These are phyloP conservation scores for Danio kyathit DNA, from an alignment of 2,797 vertebrate genomes.

Conservation along the genomic window DNA sequence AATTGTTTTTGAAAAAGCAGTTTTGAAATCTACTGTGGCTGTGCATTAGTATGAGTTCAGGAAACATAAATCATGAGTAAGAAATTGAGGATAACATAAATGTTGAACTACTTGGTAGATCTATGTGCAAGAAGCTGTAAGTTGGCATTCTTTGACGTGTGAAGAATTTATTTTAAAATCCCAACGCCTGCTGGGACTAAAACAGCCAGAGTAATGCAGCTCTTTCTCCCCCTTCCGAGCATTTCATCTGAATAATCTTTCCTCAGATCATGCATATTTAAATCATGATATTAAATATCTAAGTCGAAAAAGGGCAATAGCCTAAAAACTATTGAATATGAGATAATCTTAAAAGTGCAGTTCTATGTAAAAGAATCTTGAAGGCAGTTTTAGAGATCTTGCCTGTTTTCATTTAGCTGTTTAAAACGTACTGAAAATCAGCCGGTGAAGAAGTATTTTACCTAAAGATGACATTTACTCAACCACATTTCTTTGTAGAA, in stretches of 20 bases:
- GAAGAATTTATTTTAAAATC: conserved; percentile 35
- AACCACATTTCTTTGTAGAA: neutral
- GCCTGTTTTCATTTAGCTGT: conserved; percentile 7
- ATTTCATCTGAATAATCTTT: conserved; percentile 36
- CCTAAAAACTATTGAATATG: conserved; percentile 33
- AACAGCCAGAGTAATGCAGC: conserved; percentile 28
- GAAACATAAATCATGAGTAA: neutral
- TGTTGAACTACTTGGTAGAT: neutral
- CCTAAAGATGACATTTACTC: neutral
- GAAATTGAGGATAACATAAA: conserved; percentile 2
- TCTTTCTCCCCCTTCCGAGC: conserved; percentile 1
- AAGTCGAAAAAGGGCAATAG: conserved; percentile 2
- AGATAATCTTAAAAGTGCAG: conserved; percentile 9
- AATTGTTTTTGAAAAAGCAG: conserved; percentile 6
- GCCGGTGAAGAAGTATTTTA: neutral
- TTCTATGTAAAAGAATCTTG: neutral
- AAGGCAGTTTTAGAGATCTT: conserved; percentile 1
- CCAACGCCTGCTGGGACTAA: conserved; percentile 21
- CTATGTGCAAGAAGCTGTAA: conserved; percentile 11
- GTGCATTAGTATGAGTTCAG: neutral
- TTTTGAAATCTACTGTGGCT: neutral
- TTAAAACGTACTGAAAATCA: neutral
- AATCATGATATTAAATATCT: neutral
- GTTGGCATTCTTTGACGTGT: conserved; percentile 26
- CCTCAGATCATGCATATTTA: conserved; percentile 46